These are phyloP conservation scores for Coptotermes formosanus DNA, from an alignment of 1,140 invertebrate genomes.

Conservation along the genomic window DNA sequence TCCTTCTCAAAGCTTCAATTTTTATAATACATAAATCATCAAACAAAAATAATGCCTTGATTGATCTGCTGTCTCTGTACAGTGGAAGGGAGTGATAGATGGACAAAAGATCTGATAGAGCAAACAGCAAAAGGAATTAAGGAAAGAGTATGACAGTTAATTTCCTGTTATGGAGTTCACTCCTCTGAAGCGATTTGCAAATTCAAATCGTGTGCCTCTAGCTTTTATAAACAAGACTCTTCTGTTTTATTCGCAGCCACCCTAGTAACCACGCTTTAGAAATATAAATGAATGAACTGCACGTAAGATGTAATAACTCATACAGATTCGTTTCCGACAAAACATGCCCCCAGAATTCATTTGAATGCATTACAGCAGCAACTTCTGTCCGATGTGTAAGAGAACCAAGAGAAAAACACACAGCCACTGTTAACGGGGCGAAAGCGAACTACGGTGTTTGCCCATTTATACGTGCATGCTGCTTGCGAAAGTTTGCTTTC, in stretches of 20 bases:
- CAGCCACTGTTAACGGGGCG: no score
- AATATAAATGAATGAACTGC: neutral
- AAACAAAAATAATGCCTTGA: neutral
- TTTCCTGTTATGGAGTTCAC: neutral
- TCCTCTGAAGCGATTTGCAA: neutral
- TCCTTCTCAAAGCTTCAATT: neutral
- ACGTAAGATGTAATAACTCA: neutral
- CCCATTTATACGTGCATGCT: no score
- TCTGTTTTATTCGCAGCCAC: neutral
- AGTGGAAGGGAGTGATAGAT: neutral
- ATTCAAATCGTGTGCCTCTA: neutral
- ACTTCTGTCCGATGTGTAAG: neutral
- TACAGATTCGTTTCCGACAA: neutral
- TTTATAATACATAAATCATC: slow-evolving; percentile 3
- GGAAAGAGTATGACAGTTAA: neutral
- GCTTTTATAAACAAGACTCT: neutral
- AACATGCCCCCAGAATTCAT: neutral
- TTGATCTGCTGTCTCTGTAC: neutral
- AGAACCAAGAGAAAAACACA: neutral
- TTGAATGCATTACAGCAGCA: neutral
- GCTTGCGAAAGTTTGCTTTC: no score
- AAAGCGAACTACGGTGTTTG: no score
- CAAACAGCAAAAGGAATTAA: neutral
- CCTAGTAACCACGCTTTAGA: neutral
- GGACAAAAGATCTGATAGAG: no score